phyloP scores from a whole-genome alignment of 2,888 invertebrate species.

The Pelosia muscerda region DNA sequence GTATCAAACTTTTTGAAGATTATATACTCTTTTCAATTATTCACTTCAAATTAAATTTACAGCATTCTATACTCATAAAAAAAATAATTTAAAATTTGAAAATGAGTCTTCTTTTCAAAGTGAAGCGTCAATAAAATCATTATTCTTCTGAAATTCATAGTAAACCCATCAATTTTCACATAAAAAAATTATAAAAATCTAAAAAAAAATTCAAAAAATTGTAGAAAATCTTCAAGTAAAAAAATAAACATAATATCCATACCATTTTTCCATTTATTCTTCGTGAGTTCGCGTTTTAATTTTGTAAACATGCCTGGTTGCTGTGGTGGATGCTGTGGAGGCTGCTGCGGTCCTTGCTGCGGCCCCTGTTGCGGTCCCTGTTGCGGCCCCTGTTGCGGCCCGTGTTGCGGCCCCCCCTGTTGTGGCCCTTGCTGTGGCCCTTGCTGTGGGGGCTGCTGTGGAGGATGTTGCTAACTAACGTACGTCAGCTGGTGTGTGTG shows the following conservation, averaged over 20 bases:
- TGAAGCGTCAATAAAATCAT: neutral
- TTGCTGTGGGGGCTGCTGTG: slow-evolving; percentile 1
- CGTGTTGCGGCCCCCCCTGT: slow-evolving; percentile 10
- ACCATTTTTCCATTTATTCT: neutral
- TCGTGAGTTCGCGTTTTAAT: slow-evolving; percentile 4
- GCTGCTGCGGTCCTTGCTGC: slow-evolving; percentile 17
- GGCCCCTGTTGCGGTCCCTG: slow-evolving; percentile 20
- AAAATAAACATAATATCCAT: neutral
- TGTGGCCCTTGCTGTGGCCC: neutral
- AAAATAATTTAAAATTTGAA: neutral
- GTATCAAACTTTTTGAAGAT: neutral
- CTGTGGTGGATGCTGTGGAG: slow-evolving; percentile 10
- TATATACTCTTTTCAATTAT: neutral
- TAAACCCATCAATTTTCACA: neutral
- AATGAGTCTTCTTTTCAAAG: neutral
- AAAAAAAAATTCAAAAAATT: neutral
- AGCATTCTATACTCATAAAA: neutral
- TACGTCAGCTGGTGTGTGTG: slow-evolving; percentile 1
- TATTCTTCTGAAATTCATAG: neutral
- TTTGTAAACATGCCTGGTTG: slow-evolving; percentile 15
- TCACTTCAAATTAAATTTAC: neutral
- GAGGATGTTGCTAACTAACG: neutral
- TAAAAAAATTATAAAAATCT: neutral
- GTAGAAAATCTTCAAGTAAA: slow-evolving; percentile 7
- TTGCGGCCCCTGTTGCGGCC: slow-evolving; percentile 19